phyloP scores from a whole-genome alignment of 1,140 invertebrate genomes.

The Philotrypesis tridentata region DNA sequence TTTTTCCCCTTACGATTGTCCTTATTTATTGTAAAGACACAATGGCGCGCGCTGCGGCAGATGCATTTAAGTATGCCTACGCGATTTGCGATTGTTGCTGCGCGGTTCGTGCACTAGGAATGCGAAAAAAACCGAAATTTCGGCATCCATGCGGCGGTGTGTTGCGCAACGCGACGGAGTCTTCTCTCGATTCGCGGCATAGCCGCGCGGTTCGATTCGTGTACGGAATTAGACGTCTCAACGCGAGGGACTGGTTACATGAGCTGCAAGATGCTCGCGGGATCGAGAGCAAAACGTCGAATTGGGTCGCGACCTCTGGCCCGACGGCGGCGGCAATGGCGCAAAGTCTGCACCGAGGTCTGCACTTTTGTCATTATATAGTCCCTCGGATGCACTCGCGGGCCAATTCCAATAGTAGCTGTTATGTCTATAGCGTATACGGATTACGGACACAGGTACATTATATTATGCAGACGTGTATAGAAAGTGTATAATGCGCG shows the following conservation, averaged over 20 bases:
- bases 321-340: no score
- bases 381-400: neutral
- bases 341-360: slow-evolving; percentile 14
- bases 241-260: neutral
- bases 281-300: slow-evolving; percentile 2
- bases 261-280: no score
- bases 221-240: slow-evolving; percentile 14
- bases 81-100: slow-evolving; percentile 1
- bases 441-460: neutral
- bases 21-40: slow-evolving; percentile 32
- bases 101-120: neutral
- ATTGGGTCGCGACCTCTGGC: slow-evolving; percentile 27
- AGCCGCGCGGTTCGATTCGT: no score
- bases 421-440: no score
- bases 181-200: neutral
- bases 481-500: neutral
- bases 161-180: no score
- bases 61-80: neutral
- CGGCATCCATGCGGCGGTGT: no score
- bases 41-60: neutral
- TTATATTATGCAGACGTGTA: no score
- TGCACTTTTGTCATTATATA: slow-evolving; percentile 42
- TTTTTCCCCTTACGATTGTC: neutral
- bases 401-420: slow-evolving; percentile 24
- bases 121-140: neutral